A percentile compares a stretch with the other conserved stretches of the same genome.
phyloP scores from a whole-genome alignment of 2,888 invertebrate genomes.

The Leistus spinibarbis region DNA sequence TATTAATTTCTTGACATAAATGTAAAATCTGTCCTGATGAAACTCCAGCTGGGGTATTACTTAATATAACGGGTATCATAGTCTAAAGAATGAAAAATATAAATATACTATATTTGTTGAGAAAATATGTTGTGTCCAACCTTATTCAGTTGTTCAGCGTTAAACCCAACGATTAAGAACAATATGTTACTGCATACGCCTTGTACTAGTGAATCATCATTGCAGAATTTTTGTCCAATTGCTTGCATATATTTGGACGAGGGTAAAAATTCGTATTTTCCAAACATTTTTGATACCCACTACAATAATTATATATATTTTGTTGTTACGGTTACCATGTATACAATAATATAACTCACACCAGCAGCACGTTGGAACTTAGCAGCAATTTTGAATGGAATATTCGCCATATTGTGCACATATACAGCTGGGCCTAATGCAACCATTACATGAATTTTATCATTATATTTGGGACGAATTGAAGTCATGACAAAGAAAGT shows the following conservation, averaged over 20 bases:
- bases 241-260: slow-evolving; percentile 59
- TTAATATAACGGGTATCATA: slow-evolving; percentile 60
- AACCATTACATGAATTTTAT: slow-evolving; percentile 64
- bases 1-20: slow-evolving; percentile 56
- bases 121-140: slow-evolving; percentile 56
- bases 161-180: slow-evolving; percentile 69
- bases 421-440: slow-evolving; percentile 68
- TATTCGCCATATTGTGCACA: slow-evolving; percentile 49
- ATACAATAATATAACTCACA: neutral
- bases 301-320: too few species aligned
- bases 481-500: slow-evolving; percentile 66
- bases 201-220: slow-evolving; percentile 61
- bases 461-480: slow-evolving; percentile 64
- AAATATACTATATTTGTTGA: neutral
- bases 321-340: neutral
- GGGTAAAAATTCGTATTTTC: slow-evolving; percentile 68
- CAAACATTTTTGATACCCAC: slow-evolving; percentile 57
- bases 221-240: slow-evolving; percentile 62
- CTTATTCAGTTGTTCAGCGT: slow-evolving; percentile 62
- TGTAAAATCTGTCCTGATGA: slow-evolving; percentile 61
- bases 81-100: slow-evolving; percentile 54
- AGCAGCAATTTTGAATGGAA: too few species aligned
- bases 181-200: slow-evolving; percentile 69
- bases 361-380: neutral
- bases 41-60: slow-evolving; percentile 62